Base-by-base conservation (phyloP, 2,113 vertebrate species). In the Aix galericulata region DNA sequence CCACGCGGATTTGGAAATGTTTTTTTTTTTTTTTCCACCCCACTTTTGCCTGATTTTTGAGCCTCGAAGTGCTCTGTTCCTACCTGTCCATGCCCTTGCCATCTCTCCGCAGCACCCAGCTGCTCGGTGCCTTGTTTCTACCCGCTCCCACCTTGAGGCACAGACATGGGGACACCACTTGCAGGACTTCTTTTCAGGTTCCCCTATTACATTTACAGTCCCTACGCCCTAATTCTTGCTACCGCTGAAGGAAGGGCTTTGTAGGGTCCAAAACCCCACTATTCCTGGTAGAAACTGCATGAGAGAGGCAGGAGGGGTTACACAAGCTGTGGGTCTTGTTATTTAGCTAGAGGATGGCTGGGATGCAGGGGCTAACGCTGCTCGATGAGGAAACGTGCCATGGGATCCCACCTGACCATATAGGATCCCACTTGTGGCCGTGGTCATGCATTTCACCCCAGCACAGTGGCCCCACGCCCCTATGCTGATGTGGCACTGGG, bases 1-100 rank as follows among this genome's bases (percentile, higher is more conserved):
- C 58, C 53, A 86, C 25, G 0, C 1, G 4, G 2, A 0, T 9
- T n/a, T 2, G 1, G 36, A 18, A 88, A 22, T 6, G 11, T 2
- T 13, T 71, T 67, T 48, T 84, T 50, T 50, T 21, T 48, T 84
- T 23, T 48, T 20, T 18, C 16, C 16, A 2, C 46, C 22, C 29
- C 52, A 7, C 8, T 56, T 52, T 38, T 5, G 16, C 18, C 15
- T 32, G 0, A 17, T 23, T 71, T 72, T 25, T 42, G 8, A 81
- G 62, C 26, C 34, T 79, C 38, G 16, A 55, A 34, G 29, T 40
- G 38, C 38, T 64, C 62, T 64, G 38, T 64, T 40, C 7, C 8
- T 27, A 18, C 38, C 26, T 40, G 12, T 8, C 62, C 12, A 38
- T 11, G 17, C 62, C 38, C 40, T 40, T 27, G 68, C 9, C 69